phyloP scores from a whole-genome alignment of 2,888 invertebrate genomes.

The Rotaria magnacalcarata region DNA sequence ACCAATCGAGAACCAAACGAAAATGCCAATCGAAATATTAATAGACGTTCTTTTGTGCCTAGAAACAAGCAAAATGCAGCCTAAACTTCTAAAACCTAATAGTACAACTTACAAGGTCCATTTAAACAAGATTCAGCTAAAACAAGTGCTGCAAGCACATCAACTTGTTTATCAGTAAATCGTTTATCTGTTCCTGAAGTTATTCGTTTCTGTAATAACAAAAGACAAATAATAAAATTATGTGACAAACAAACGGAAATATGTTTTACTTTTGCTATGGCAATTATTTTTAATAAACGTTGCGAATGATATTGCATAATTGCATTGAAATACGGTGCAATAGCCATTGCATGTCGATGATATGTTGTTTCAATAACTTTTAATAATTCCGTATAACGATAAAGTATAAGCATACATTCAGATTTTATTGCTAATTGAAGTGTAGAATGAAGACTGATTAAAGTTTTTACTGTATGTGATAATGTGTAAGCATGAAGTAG shows the following conservation, averaged over 20 bases:
- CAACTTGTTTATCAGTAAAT: slow-evolving; percentile 55
- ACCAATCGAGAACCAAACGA: slow-evolving; percentile 26
- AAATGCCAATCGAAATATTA: slow-evolving; percentile 15
- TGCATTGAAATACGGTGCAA: slow-evolving; percentile 72
- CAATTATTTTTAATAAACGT: slow-evolving; percentile 69
- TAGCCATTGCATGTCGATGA: slow-evolving; percentile 67
- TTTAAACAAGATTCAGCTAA: slow-evolving; percentile 64
- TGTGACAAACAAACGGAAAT: background rate
- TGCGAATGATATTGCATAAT: slow-evolving; percentile 75
- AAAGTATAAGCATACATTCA: slow-evolving; percentile 70
- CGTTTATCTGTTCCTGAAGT: slow-evolving; percentile 53
- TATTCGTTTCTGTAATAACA: slow-evolving; percentile 55
- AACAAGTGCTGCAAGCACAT: slow-evolving; percentile 69
- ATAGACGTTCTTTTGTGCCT: slow-evolving; percentile 26
- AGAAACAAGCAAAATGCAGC: slow-evolving; percentile 55
- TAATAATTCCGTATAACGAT: slow-evolving; percentile 74
- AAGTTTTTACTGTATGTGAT: slow-evolving; percentile 64
- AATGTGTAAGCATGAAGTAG: slow-evolving; percentile 69
- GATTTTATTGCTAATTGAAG: slow-evolving; percentile 74
- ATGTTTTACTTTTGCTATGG: slow-evolving; percentile 66
- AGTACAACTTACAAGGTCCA: slow-evolving; percentile 55
- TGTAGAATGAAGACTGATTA: slow-evolving; percentile 70
- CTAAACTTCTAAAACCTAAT: slow-evolving; percentile 52
- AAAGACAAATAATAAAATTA: background rate
- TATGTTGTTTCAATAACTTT: slow-evolving; percentile 71